phyloP scores from a whole-genome alignment of 2,888 invertebrate genomes.

The Anoplius nigerrimus region DNA sequence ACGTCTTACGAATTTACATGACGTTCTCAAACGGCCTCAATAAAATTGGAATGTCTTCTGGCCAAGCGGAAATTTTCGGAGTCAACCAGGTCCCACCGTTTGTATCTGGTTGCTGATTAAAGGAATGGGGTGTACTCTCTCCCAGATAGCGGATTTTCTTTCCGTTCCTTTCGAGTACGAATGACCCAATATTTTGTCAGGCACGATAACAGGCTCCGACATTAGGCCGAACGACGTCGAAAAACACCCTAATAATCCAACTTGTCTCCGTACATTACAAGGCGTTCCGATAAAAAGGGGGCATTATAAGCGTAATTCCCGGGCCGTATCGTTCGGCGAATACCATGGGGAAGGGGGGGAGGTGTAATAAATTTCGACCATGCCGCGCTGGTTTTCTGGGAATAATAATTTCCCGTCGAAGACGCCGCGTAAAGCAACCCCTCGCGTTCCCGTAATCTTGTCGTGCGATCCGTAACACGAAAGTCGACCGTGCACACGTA shows the following conservation, averaged over 20 bases:
- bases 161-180: too few relatives aligned
- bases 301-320: slow-evolving; percentile 28
- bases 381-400: slow-evolving; percentile 16
- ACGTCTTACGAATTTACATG: too few relatives aligned
- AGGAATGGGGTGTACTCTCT: too few relatives aligned
- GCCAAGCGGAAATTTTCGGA: too few relatives aligned
- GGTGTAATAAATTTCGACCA: slow-evolving; percentile 31
- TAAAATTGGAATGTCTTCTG: too few relatives aligned
- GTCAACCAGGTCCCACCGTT: too few relatives aligned
- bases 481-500: slow-evolving; percentile 12
- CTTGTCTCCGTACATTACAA: slow-evolving; percentile 15
- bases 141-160: too few relatives aligned
- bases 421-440: slow-evolving; percentile 23
- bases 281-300: slow-evolving; percentile 13
- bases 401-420: slow-evolving; percentile 31
- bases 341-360: too few relatives aligned
- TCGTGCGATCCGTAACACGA: not conserved
- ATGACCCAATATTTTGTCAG: too few relatives aligned
- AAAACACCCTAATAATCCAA: slow-evolving; percentile 34
- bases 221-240: slow-evolving; percentile 12
- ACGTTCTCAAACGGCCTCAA: too few relatives aligned
- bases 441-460: slow-evolving; percentile 4
- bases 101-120: too few relatives aligned
- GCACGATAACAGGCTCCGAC: too few relatives aligned
- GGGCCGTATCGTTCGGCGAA: slow-evolving; percentile 36